phyloP scores from a whole-genome alignment of 1,140 invertebrate genomes.

The Orussus abietinus region DNA sequence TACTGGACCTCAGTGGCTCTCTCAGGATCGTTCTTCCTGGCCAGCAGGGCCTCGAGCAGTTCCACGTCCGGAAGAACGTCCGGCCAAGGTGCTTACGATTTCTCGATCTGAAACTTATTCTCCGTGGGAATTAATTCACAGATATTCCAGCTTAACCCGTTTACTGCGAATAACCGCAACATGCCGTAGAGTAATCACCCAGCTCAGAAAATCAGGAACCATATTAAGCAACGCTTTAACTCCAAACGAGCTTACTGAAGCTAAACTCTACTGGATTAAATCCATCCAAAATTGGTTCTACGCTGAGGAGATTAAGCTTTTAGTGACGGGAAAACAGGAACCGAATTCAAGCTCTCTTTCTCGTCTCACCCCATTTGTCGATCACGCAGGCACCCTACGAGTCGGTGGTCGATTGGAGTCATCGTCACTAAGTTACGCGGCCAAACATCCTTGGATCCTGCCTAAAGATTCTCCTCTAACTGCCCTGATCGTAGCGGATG shows the following conservation, averaged over 20 bases:
- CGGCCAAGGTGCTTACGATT: background rate
- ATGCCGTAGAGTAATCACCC: background rate
- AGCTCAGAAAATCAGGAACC: background rate
- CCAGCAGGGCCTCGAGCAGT: background rate
- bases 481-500: constrained; percentile 23
- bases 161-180: constrained; percentile 2
- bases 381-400: constrained; percentile 5
- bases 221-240: background rate
- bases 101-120: background rate
- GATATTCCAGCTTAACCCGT: background rate
- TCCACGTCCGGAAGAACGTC: too few relatives aligned
- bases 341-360: background rate
- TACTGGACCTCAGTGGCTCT: constrained; percentile 15
- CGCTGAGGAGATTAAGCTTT: background rate
- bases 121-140: background rate
- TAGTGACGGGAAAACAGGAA: too few relatives aligned
- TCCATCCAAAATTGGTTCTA: background rate
- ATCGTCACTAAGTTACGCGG: background rate
- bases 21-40: constrained; percentile 2
- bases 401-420: constrained; percentile 11
- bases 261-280: constrained; percentile 6
- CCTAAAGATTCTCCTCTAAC: constrained; percentile 17
- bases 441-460: constrained; percentile 23
- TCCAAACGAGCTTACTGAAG: background rate
- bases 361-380: constrained; percentile 4